Percentiles rank a stretch among this genome's conserved stretches.
Conservation (phyloP, 1,140 invertebrate genomes). For the Zeugodacus cucurbitae region DNA sequence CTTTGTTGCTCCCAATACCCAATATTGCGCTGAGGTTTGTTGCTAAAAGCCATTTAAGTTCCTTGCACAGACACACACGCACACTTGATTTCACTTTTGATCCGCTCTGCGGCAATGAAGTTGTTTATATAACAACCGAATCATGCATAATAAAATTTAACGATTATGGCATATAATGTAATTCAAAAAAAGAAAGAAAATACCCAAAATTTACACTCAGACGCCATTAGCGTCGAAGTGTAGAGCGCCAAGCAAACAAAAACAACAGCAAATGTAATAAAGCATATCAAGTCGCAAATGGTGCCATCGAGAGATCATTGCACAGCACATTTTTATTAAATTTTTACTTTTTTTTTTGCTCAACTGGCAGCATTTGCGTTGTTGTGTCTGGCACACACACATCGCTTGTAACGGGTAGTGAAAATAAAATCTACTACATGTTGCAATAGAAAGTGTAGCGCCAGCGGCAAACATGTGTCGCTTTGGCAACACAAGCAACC, state of each 20-base stretch:
- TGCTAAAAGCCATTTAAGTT: no score
- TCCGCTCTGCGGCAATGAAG: neutral
- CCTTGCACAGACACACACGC: neutral
- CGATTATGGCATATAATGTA: neutral
- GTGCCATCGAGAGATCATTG: neutral
- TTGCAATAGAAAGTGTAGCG: neutral
- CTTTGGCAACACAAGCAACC: neutral
- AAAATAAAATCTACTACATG: neutral
- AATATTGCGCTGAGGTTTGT: no score
- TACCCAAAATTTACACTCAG: neutral
- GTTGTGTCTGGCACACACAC: neutral
- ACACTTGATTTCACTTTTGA: neutral
- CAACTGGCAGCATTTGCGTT: neutral
- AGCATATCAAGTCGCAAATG: slow-evolving; percentile 13
- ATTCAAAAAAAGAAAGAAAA: neutral
- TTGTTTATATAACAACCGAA: neutral
- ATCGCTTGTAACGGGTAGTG: neutral
- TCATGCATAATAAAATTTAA: slow-evolving; percentile 15
- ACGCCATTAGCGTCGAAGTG: neutral
- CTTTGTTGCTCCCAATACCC: no score
- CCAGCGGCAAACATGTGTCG: neutral
- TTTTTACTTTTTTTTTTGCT: neutral
- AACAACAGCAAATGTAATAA: neutral
- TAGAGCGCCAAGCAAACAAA: neutral
- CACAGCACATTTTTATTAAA: neutral